A percentile compares a stretch with the other conserved stretches of the same genome.
These are phyloP conservation scores for Dorcus hopei DNA, from an alignment of 2,888 invertebrate species.

Conservation along the genomic window DNA sequence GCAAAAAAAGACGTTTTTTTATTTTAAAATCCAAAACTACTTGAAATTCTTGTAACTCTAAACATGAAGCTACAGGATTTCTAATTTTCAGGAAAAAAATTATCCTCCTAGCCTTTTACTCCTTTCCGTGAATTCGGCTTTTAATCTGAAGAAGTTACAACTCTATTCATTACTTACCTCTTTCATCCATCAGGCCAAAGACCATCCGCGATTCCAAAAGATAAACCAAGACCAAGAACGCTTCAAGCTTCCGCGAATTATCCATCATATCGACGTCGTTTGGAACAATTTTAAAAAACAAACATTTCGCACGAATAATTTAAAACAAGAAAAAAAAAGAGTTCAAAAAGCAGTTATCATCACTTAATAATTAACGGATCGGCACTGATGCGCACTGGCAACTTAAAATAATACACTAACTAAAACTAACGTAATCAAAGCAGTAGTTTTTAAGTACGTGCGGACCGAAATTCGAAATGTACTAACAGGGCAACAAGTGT, in stretches of 20 bases:
- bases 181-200: slow-evolving; percentile 33
- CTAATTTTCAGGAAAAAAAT: too few relatives aligned
- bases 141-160: background rate
- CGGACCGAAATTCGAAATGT: background rate
- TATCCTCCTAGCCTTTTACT: too few relatives aligned
- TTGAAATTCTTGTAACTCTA: too few relatives aligned
- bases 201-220: background rate
- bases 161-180: slow-evolving; percentile 29
- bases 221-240: background rate
- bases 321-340: too few relatives aligned
- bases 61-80: too few relatives aligned
- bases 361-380: background rate
- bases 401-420: background rate
- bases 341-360: background rate
- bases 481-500: slow-evolving; percentile 13
- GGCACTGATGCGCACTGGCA: too few relatives aligned
- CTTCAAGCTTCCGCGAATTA: background rate
- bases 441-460: background rate
- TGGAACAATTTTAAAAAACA: background rate
- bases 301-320: slow-evolving; percentile 8
- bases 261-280: background rate
- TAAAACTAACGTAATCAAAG: background rate
- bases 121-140: too few relatives aligned
- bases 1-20: too few relatives aligned
- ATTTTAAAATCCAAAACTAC: too few relatives aligned